A percentile compares a stretch with the other conserved stretches of the same genome.
phyloP scores from a whole-genome alignment of 2,888 invertebrate genomes.

The Dusona sp. region DNA sequence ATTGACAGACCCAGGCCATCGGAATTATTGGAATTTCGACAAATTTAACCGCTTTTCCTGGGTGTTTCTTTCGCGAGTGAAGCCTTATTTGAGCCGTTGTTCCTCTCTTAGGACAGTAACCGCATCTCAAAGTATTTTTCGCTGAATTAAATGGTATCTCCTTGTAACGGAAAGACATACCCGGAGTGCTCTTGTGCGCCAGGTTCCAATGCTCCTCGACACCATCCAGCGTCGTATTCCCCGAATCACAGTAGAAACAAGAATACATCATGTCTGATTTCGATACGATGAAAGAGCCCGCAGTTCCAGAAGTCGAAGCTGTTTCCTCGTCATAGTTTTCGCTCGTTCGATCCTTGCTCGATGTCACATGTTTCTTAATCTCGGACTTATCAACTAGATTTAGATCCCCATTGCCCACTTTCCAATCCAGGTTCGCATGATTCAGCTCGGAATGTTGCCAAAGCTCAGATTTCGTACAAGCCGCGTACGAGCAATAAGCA shows the following conservation, averaged over 20 bases:
- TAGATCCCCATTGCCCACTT: constrained; percentile 62
- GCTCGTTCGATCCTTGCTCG: constrained; percentile 49
- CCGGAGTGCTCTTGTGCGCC: constrained; percentile 72
- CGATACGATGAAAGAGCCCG: neutral
- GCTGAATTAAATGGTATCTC: constrained; percentile 59
- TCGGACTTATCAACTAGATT: constrained; percentile 31
- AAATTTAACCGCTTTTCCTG: constrained; percentile 72
- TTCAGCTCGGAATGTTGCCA: constrained; percentile 79
- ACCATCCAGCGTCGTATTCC: constrained; percentile 74
- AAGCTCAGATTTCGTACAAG: constrained; percentile 76
- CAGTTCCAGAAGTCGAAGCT: constrained; percentile 36
- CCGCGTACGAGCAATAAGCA: constrained; percentile 78
- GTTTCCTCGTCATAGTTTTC: constrained; percentile 75
- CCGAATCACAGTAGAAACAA: constrained; percentile 79
- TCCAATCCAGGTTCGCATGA: constrained; percentile 77
- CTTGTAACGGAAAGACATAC: constrained; percentile 75
- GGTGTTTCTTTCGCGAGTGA: constrained; percentile 76
- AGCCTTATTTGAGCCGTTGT: constrained; percentile 72
- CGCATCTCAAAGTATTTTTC: constrained; percentile 71
- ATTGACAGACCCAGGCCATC: constrained; percentile 78
- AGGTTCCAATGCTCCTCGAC: constrained; percentile 78
- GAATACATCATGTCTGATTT: constrained; percentile 72
- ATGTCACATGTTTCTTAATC: neutral
- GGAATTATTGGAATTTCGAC: constrained; percentile 67
- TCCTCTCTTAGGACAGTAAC: constrained; percentile 77